Evolutionary conservation across 1,140 invertebrate genomes (phyloP).

Genomic region (Orussus abietinus): DNA sequence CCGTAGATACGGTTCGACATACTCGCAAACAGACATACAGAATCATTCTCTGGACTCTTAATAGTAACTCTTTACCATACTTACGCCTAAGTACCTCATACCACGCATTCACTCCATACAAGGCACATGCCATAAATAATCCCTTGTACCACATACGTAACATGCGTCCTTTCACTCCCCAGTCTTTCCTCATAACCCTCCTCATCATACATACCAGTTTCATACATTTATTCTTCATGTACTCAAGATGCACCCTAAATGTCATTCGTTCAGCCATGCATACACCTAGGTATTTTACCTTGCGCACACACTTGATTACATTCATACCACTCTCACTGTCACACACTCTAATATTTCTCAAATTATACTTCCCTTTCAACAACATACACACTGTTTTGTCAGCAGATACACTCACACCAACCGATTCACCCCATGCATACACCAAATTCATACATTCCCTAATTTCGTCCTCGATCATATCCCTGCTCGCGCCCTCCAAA

Average conservation of each 20-base stretch:
- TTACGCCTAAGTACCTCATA: constrained; percentile 6
- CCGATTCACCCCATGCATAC: constrained; percentile 1
- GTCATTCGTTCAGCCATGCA: constrained; percentile 14
- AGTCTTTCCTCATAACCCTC: constrained; percentile 9
- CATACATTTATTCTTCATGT: neutral
- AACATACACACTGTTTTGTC: constrained; percentile 16
- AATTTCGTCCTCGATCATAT: constrained; percentile 8
- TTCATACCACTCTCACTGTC: constrained; percentile 4
- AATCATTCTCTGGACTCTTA: constrained; percentile 20
- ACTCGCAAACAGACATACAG: constrained; percentile 24
- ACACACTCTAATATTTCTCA: constrained; percentile 1
- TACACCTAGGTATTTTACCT: constrained; percentile 20
- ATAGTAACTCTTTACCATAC: constrained; percentile 6
- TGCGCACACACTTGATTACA: constrained; percentile 6
- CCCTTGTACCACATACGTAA: constrained; percentile 18
- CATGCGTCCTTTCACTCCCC: constrained; percentile 7
- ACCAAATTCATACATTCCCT: neutral
- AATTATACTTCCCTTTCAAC: constrained; percentile 9
- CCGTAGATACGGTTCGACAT: constrained; percentile 31
- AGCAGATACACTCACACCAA: constrained; percentile 8
- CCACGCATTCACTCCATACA: constrained; percentile 26
- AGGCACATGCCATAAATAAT: constrained; percentile 16
- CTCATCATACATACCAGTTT: neutral
- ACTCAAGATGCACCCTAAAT: constrained; percentile 14
- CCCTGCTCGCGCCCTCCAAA: constrained; percentile 13